Base-by-base conservation (phyloP, 2,797 vertebrate genomes). In the Liparis tanakae region DNA sequence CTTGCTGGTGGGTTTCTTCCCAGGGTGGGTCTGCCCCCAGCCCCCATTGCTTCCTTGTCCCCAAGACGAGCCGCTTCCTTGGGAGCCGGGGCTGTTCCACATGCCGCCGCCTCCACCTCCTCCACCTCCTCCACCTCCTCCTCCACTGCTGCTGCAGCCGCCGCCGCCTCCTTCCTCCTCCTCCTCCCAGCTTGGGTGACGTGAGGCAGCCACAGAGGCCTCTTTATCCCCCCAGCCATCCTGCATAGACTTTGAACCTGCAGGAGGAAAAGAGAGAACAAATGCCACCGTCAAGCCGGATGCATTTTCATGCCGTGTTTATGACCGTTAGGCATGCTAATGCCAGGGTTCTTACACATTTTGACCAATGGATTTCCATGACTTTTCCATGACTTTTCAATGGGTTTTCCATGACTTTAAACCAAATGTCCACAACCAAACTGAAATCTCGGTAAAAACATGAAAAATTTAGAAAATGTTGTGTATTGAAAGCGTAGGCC, bases 211-310 rank as follows among this genome's bases (percentile, higher is more conserved):
- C 85, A 98, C 96, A 51, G 96, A 94, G 83, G 93, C 92, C 55
- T 99, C 98, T 91, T 93, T 96, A 87, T 99, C 97, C 70, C 96
- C 97, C 97, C 98, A 99, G 91, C 96, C 95, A 80, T 99, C 98
- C 97, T 99, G 98, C 97, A 98, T 97, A 98, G 97, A 96, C 97
- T 99, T 99, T 91, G 97, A 95, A 95, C 95, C 98, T 99, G 92
- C 6, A 79, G 30, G 48, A 56, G 13, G 13, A 22, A 74, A 79
- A 57, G 3, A 7, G 20, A 55, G 6, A 41, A 37, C 62, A 25
- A 57, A 65, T 41, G 9, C 18, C 46, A 70, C 33, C 2, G 36
- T 56, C 25, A 43, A 8, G 17, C 36, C 9, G 65, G 10, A 74
- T 56, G 13, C 0, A 60, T 30, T 36, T 58, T 18, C 5, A n/a